Conservation (phyloP, 2,888 invertebrate genomes). For the Periphyllus acericola region DNA sequence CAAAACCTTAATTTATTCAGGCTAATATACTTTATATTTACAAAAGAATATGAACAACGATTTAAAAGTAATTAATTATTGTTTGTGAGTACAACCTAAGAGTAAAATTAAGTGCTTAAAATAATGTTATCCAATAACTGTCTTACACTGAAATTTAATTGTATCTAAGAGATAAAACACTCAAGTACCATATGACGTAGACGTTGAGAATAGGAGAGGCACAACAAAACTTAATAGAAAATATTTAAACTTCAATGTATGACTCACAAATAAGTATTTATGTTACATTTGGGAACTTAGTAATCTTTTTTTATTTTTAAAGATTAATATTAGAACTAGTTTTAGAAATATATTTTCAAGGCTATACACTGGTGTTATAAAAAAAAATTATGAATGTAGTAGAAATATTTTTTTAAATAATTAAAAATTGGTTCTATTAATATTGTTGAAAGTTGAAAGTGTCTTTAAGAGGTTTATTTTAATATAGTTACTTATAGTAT, state of each 20-base stretch:
- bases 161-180: not conserved
- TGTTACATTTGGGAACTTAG: constrained; percentile 20
- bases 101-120: constrained; percentile 39
- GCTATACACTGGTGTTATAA: not conserved
- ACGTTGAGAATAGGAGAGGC: not conserved
- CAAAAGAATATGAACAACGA: constrained; percentile 41
- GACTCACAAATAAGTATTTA: constrained; percentile 3
- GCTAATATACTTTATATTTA: constrained; percentile 40
- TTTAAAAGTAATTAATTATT: constrained; percentile 21
- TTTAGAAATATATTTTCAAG: not conserved
- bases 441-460: not conserved
- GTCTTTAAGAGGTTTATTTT: too few relatives aligned
- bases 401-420: not conserved
- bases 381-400: too few relatives aligned
- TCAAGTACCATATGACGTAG: constrained; percentile 3
- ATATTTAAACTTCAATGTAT: not conserved
- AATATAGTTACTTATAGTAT: not conserved
- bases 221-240: constrained; percentile 17
- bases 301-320: not conserved
- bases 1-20: constrained; percentile 57
- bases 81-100: constrained; percentile 18
- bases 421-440: not conserved
- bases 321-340: not conserved
- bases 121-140: constrained; percentile 31
- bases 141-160: not conserved